Base-by-base conservation (phyloP, 2,888 invertebrate genomes). In the Stegophylla sp. region DNA sequence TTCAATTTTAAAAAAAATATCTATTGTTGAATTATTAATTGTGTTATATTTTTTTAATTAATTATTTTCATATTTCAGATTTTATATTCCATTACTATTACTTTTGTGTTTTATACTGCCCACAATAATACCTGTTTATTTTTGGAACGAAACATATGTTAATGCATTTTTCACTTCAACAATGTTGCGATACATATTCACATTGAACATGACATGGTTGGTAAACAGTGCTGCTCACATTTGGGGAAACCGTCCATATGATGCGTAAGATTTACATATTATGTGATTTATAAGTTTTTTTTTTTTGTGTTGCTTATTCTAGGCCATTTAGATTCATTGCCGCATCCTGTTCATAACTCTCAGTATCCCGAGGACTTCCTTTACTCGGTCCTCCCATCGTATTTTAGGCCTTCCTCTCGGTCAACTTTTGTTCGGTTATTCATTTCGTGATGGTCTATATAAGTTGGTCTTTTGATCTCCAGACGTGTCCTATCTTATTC, bases 191-290 rank as follows among this genome's bases (percentile, higher is more conserved):
- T 96, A 95, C 88, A 89, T 91, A 45, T 90, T 92, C 86, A 91
- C 92, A 66, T 89, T 96, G 76, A 94, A 96, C 87, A 91, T 92
- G 82, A 96, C 96, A 1, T 96, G 95, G 96, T 88, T 94, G 82
- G 95, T 96, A 53, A 96, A 96, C 88, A 94, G 94, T 83, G 93
- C 93, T 2, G 96, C 96, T 1, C 96, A 96, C 88, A 90, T 92
- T 85, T 93, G 91, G 88, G 93, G 93, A 74, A 89, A 90, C 85
- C 91, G 91, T 84, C 93, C 93, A 20, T 93, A 93, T 85, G 93
- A 95, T 87, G 91, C 88, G 88, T 90, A 86, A 88, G 89, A 86
- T 81, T 48, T 28, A 43, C 28, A 9, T 59, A 34, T 3, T 63
- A 41, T 15, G 26, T 45, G 23, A 10, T 20, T n/a, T 34, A 17